Evolutionary conservation across 2,797 vertebrate species (phyloP).

Genomic region (Serranus cabrilla): DNA sequence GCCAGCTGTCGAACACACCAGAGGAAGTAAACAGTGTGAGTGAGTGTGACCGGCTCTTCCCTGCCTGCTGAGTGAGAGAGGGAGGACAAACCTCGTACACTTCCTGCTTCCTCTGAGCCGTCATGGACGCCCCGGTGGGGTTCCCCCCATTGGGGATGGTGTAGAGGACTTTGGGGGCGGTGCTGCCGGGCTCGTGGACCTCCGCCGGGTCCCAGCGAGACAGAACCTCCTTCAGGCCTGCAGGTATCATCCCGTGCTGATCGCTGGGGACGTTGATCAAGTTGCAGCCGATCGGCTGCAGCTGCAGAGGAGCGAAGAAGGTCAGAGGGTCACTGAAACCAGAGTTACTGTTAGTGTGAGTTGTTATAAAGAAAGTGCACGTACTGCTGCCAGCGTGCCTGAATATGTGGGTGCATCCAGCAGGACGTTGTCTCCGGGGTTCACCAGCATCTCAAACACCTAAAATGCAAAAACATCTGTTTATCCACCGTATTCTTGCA

Average conservation of each 20-base stretch:
- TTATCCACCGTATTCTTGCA: neutral
- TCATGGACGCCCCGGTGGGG: slow-evolving; percentile 90
- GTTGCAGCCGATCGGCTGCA: slow-evolving; percentile 89
- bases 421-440: slow-evolving; percentile 92
- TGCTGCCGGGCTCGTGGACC: slow-evolving; percentile 71
- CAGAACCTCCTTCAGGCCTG: slow-evolving; percentile 84
- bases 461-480: slow-evolving; percentile 57
- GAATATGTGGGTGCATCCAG: slow-evolving; percentile 92
- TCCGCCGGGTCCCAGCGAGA: slow-evolving; percentile 87
- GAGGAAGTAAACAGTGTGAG: slow-evolving; percentile 18
- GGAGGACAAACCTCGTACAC: slow-evolving; percentile 87
- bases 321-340: neutral
- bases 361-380: slow-evolving; percentile 31
- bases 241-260: slow-evolving; percentile 88
- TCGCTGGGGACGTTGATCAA: slow-evolving; percentile 88
- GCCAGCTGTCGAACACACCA: slow-evolving; percentile 82
- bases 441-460: slow-evolving; percentile 97
- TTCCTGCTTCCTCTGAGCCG: slow-evolving; percentile 86
- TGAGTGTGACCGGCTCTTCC: neutral
- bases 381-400: slow-evolving; percentile 91
- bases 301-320: slow-evolving; percentile 65
- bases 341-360: neutral
- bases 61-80: neutral
- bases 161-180: slow-evolving; percentile 84
- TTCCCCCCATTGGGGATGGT: slow-evolving; percentile 92